Conservation (phyloP, 1,140 invertebrate genomes). For the Danaus melanippus region DNA sequence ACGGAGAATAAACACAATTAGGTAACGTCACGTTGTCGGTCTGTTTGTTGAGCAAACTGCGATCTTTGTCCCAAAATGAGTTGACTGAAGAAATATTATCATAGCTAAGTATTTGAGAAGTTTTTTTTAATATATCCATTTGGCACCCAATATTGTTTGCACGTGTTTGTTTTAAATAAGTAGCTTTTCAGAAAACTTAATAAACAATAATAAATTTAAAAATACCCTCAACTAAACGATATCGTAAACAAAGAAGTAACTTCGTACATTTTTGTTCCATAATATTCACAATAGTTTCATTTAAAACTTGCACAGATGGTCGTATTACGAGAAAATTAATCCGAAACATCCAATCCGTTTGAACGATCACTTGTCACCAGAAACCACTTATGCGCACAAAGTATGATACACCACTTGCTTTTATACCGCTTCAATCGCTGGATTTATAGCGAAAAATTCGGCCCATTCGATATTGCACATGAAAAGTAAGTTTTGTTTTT, state of each 20-base stretch:
- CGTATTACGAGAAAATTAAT: conserved; percentile 53
- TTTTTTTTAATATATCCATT: conserved; percentile 6
- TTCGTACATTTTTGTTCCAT: too few species aligned
- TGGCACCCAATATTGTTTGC: conserved; percentile 4
- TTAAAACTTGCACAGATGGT: conserved; percentile 44
- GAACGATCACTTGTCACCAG: conserved; percentile 53
- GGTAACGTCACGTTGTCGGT: conserved; percentile 28
- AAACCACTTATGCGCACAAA: conserved; percentile 39
- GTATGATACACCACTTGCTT: neutral
- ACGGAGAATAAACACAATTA: conserved; percentile 53
- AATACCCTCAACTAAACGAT: too few species aligned
- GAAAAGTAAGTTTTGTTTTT: too few species aligned
- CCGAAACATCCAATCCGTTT: conserved; percentile 46
- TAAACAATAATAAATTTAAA: too few species aligned
- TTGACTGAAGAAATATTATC: conserved; percentile 44
- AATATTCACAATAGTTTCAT: conserved; percentile 1
- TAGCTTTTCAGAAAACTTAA: too few species aligned
- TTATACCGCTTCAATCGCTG: conserved; percentile 12
- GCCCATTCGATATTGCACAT: too few species aligned
- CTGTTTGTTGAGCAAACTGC: conserved; percentile 43
- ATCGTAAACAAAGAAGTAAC: too few species aligned
- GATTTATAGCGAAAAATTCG: too few species aligned
- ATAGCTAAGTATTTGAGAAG: conserved; percentile 26
- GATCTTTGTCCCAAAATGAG: conserved; percentile 36
- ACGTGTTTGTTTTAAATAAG: neutral